phyloP scores from a whole-genome alignment of 2,113 vertebrate species.

The Plectropomus leopardus region DNA sequence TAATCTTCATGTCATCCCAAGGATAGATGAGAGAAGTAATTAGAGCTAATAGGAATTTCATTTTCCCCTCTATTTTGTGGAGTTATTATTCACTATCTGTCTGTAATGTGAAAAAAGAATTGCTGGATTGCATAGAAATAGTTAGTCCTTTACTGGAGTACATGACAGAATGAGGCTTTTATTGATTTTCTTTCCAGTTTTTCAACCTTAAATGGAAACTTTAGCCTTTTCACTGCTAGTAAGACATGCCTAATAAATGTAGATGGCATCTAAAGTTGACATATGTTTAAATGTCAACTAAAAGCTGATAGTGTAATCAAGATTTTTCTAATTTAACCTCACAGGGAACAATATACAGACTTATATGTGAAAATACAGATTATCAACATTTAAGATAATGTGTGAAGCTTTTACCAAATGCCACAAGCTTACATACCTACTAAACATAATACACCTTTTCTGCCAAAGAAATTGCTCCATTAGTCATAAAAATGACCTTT shows the following conservation, averaged over 20 bases:
- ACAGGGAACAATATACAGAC: not conserved
- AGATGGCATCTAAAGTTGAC: not conserved
- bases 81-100: conserved; percentile 76
- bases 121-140: conserved; percentile 44
- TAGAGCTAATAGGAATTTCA: conserved; percentile 84
- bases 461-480: not conserved
- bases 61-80: conserved; percentile 71
- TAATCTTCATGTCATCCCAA: conserved; percentile 82
- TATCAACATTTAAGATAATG: not conserved
- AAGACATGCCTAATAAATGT: not conserved
- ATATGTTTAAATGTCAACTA: not conserved
- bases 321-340: not conserved
- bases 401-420: not conserved
- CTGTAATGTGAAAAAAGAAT: conserved; percentile 40
- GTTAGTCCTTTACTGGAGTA: conserved; percentile 21
- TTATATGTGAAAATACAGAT: not conserved
- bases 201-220: conserved; percentile 19
- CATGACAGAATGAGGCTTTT: conserved; percentile 19
- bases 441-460: not conserved
- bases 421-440: not conserved
- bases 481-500: not conserved
- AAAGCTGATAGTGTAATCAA: not conserved
- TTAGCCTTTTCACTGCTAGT: not conserved
- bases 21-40: conserved; percentile 82
- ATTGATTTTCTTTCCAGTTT: conserved; percentile 18